Evolutionary conservation across 2,888 invertebrate species (phyloP).

Genomic region (Camptogramma bilineatum): DNA sequence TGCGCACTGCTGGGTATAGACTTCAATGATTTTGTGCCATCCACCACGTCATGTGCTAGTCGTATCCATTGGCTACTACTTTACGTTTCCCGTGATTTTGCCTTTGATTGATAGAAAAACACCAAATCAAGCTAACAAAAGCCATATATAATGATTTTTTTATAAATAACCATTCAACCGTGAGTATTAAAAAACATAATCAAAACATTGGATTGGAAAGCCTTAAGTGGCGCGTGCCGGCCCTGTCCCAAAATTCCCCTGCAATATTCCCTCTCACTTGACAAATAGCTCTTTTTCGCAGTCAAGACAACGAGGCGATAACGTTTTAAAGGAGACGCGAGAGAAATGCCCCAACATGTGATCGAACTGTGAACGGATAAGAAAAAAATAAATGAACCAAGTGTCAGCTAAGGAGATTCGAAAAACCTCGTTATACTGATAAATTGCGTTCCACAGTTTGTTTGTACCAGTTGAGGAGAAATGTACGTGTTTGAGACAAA

Average conservation of each 20-base stretch:
- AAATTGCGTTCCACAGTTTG: slow-evolving; percentile 75
- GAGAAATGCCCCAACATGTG: slow-evolving; percentile 77
- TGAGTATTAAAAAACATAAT: too few relatives aligned
- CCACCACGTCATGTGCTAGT: too few relatives aligned
- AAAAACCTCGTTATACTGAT: slow-evolving; percentile 82
- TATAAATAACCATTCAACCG: too few relatives aligned
- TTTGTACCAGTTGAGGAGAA: slow-evolving; percentile 57
- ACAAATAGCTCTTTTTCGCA: slow-evolving; percentile 73
- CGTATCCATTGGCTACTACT: too few relatives aligned
- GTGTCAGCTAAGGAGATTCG: slow-evolving; percentile 80
- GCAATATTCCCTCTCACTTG: slow-evolving; percentile 55
- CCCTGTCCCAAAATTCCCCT: slow-evolving; percentile 43
- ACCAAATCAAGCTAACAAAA: too few relatives aligned
- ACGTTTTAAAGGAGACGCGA: slow-evolving; percentile 72
- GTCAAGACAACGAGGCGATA: slow-evolving; percentile 71
- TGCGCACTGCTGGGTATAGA: too few relatives aligned
- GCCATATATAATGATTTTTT: too few relatives aligned
- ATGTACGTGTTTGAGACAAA: slow-evolving; percentile 61
- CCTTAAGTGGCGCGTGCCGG: slow-evolving; percentile 1
- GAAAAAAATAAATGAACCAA: slow-evolving; percentile 82
- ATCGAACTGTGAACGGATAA: slow-evolving; percentile 78
- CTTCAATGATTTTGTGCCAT: too few relatives aligned
- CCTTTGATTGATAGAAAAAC: too few relatives aligned
- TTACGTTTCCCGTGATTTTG: too few relatives aligned
- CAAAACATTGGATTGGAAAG: too few relatives aligned